Percentiles rank a stretch among this genome's conserved stretches.
Conservation (phyloP, 2,888 invertebrate species). For the Chaetogeoica ovagalla region DNA sequence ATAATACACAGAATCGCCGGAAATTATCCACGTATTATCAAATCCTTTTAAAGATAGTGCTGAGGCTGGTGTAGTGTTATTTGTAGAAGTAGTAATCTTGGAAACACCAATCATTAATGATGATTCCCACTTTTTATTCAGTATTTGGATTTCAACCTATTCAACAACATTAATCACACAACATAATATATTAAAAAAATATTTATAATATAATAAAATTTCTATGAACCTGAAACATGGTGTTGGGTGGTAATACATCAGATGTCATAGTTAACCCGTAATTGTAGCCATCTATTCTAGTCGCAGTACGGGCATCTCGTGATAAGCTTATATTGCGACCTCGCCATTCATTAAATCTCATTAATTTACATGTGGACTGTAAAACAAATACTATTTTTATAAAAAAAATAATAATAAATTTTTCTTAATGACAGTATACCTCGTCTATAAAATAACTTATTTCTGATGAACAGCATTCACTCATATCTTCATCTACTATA, state of each 20-base stretch:
- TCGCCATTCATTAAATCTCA: conserved; percentile 66
- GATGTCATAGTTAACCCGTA: conserved; percentile 73
- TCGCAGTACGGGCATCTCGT: conserved; percentile 69
- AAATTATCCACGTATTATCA: conserved; percentile 76
- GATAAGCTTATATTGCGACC: conserved; percentile 77
- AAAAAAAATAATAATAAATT: neutral
- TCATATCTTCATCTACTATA: conserved; percentile 50
- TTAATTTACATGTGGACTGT: conserved; percentile 51
- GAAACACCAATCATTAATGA: conserved; percentile 78
- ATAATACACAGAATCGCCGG: conserved; percentile 78
- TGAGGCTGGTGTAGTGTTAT: conserved; percentile 70
- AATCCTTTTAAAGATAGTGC: conserved; percentile 74
- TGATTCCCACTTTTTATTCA: conserved; percentile 76
- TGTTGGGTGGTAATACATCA: conserved; percentile 69
- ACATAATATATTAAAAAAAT: conserved; percentile 54
- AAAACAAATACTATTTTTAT: neutral
- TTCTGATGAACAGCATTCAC: conserved; percentile 51
- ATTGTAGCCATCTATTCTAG: conserved; percentile 80
- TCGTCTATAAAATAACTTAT: conserved; percentile 49
- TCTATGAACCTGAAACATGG: conserved; percentile 69
- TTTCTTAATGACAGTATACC: conserved; percentile 1
- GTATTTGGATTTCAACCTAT: conserved; percentile 73
- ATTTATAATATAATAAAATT: neutral
- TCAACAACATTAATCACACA: conserved; percentile 55
- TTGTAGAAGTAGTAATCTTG: conserved; percentile 68